Evolutionary conservation across 2,797 vertebrate genomes (phyloP).

Genomic region (Rhadinocentrus ornatus): DNA sequence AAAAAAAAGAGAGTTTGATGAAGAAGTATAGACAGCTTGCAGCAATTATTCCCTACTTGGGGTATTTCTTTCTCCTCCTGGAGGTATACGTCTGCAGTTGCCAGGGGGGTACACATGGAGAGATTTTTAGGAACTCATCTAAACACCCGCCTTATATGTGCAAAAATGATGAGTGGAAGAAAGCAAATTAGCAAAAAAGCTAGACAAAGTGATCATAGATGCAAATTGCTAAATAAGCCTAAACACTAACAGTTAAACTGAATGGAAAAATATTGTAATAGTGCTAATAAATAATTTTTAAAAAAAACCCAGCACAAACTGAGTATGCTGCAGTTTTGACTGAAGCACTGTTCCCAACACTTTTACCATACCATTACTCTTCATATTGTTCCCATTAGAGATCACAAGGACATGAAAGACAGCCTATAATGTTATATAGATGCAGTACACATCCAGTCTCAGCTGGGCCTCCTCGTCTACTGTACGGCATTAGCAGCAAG

Average conservation of each 20-base stretch:
- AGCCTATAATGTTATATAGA: conserved; percentile 89
- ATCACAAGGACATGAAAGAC: conserved; percentile 90
- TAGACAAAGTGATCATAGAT: not conserved
- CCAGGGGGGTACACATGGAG: not conserved
- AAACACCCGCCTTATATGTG: not conserved
- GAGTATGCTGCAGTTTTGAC: conserved; percentile 26
- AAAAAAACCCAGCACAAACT: conserved; percentile 9
- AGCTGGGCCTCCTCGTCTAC: conserved; percentile 75
- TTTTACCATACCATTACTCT: conserved; percentile 87
- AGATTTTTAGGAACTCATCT: not conserved
- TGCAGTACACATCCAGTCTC: conserved; percentile 72
- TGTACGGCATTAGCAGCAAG: conserved; percentile 86
- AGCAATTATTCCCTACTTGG: conserved; percentile 13
- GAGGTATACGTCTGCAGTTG: not conserved
- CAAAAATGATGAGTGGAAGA: not conserved
- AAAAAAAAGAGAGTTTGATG: conserved; percentile 2
- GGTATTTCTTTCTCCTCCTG: conserved; percentile 7
- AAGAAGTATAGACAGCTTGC: conserved; percentile 25
- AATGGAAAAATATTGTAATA: not conserved
- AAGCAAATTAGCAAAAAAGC: not conserved
- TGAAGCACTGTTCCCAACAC: conserved; percentile 82
- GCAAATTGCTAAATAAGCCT: not conserved
- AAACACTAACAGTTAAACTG: not conserved
- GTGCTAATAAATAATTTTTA: conserved; percentile 13
- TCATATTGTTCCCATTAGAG: conserved; percentile 96